Evolutionary conservation across 1,140 invertebrate genomes (phyloP).

Genomic region (Macrobrachium nipponense): DNA sequence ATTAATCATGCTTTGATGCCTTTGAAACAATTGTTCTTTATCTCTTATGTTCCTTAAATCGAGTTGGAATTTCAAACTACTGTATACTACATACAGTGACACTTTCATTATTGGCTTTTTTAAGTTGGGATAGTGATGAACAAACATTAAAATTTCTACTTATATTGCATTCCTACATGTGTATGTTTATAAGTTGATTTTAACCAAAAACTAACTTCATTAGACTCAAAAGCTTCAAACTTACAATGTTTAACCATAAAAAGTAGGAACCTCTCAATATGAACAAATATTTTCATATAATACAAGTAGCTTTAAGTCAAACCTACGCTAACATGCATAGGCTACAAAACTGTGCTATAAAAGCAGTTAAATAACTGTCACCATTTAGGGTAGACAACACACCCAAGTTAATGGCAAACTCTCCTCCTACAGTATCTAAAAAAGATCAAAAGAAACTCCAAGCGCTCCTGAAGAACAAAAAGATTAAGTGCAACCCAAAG

Average conservation of each 20-base stretch:
- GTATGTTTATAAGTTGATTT: no score
- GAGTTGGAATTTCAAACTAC: neutral
- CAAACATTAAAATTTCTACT: neutral
- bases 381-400: no score
- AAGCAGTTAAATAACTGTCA: no score
- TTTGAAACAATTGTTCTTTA: no score
- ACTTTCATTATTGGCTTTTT: constrained; percentile 44
- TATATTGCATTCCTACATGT: neutral
- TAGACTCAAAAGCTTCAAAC: no score
- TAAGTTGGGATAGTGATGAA: constrained; percentile 23
- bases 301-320: no score
- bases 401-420: neutral
- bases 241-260: no score
- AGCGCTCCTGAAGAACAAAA: constrained; percentile 31
- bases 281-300: no score
- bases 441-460: neutral
- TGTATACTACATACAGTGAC: constrained; percentile 37
- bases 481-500: constrained; percentile 46
- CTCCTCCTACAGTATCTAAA: constrained; percentile 4
- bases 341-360: no score
- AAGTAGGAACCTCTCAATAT: no score
- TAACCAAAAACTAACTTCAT: no score
- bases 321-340: no score
- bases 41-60: neutral
- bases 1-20: neutral